Percentiles rank a stretch among this genome's conserved stretches.
These are phyloP conservation scores for Trogon melanurus DNA, from an alignment of 2,113 vertebrate species.

Conservation along the genomic window DNA sequence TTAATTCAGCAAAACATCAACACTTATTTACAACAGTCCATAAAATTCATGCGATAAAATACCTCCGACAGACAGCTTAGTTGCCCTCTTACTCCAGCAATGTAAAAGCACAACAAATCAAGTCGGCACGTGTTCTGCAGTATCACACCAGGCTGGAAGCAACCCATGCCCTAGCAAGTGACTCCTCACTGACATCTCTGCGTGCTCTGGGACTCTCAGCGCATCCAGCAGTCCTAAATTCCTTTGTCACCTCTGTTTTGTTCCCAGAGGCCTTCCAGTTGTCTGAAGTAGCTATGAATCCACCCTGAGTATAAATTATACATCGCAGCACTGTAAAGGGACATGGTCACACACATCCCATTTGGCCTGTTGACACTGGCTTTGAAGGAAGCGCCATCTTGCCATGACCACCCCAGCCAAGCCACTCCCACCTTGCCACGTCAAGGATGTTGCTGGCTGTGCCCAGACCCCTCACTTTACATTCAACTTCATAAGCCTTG, in stretches of 20 bases:
- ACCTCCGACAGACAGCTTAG: not conserved
- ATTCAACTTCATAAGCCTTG: not conserved
- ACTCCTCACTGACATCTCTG: not conserved
- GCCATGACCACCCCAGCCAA: not conserved
- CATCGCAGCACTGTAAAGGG: not conserved
- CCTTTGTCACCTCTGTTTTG: not conserved
- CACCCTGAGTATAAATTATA: not conserved
- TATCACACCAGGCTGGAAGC: not conserved
- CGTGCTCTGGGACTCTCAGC: not conserved
- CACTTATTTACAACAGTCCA: conserved; percentile 48
- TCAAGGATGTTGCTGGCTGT: not conserved
- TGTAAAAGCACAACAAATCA: not conserved
- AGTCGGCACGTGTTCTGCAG: not conserved
- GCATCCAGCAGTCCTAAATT: not conserved
- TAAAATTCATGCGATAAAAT: conserved; percentile 36
- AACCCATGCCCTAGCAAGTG: not conserved
- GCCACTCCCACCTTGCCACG: not conserved
- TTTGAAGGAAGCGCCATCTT: not conserved
- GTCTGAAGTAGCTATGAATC: not conserved
- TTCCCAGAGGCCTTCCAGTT: not conserved
- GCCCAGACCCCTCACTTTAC: not conserved
- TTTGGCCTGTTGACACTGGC: not conserved
- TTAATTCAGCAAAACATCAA: conserved; percentile 56
- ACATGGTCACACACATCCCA: accelerated
- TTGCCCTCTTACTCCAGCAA: not conserved